Evolutionary conservation across 2,113 vertebrate genomes (phyloP).

Genomic region (Spheniscus mendiculus): DNA sequence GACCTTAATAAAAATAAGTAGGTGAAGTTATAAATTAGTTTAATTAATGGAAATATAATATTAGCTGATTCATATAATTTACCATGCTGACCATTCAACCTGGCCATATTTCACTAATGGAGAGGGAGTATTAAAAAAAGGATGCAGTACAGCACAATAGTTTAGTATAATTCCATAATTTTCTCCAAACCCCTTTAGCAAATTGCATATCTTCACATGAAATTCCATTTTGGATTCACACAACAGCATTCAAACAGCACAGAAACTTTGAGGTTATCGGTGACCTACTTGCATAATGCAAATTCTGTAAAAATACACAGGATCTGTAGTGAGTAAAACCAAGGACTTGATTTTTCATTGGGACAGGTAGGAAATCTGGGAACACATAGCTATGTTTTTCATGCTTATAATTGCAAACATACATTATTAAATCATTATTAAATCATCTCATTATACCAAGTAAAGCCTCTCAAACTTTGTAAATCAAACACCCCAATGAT

Average conservation of each 20-base stretch:
- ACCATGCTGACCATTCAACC: constrained; percentile 30
- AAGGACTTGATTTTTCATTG: background rate
- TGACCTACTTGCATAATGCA: constrained; percentile 39
- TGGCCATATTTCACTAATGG: constrained; percentile 50
- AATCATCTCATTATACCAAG: background rate
- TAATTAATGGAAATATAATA: constrained; percentile 67
- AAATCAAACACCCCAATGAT: background rate
- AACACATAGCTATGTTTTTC: background rate
- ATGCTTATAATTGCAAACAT: background rate
- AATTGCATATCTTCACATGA: constrained; percentile 32
- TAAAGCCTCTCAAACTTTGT: background rate
- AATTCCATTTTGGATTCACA: constrained; percentile 40
- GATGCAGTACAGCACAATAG: background rate
- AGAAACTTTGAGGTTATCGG: constrained; percentile 35
- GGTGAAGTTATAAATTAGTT: constrained; percentile 60
- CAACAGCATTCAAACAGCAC: constrained; percentile 25
- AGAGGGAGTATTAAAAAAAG: background rate
- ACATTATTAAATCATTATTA: background rate
- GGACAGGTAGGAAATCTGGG: background rate
- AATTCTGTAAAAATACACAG: background rate
- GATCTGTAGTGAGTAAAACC: background rate
- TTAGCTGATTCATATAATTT: constrained; percentile 50
- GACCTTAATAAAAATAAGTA: constrained; percentile 66
- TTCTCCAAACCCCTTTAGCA: constrained; percentile 1
- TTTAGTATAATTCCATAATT: constrained; percentile 4